These are phyloP conservation scores for Drosophila seguyi DNA, from an alignment of 1,140 invertebrate genomes.

Conservation along the genomic window DNA sequence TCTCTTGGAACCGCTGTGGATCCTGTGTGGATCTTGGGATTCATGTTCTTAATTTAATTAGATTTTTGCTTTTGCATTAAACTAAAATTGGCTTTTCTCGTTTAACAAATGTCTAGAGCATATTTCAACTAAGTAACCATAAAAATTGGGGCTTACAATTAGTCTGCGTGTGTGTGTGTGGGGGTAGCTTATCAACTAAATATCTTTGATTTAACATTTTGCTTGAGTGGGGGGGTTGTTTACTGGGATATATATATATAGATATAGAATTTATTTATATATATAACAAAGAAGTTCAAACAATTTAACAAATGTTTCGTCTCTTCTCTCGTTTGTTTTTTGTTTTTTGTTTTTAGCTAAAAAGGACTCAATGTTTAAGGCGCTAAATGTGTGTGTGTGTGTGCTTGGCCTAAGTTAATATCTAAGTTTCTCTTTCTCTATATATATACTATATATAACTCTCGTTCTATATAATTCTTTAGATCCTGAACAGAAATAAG, in stretches of 20 bases:
- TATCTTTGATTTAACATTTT: constrained; percentile 81
- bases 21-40: constrained; percentile 5
- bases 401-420: constrained; percentile 24
- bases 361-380: constrained; percentile 74
- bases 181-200: constrained; percentile 55
- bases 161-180: constrained; percentile 18
- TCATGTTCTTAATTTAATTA: neutral
- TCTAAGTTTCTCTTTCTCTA: constrained; percentile 26
- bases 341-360: constrained; percentile 42
- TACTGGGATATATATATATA: constrained; percentile 46
- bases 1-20: constrained; percentile 16
- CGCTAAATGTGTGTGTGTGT: constrained; percentile 65
- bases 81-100: constrained; percentile 44
- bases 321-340: constrained; percentile 2
- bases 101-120: constrained; percentile 39
- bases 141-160: constrained; percentile 26
- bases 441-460: constrained; percentile 18
- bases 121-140: constrained; percentile 47
- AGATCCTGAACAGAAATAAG: constrained; percentile 27
- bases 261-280: constrained; percentile 51
- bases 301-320: constrained; percentile 59
- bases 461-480: constrained; percentile 25
- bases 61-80: constrained; percentile 25
- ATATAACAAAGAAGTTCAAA: constrained; percentile 65
- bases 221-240: constrained; percentile 72